A percentile compares a stretch with the other conserved stretches of the same genome.
Evolutionary conservation across 1,140 invertebrate species (phyloP).

Genomic region (Aphelinus certus): DNA sequence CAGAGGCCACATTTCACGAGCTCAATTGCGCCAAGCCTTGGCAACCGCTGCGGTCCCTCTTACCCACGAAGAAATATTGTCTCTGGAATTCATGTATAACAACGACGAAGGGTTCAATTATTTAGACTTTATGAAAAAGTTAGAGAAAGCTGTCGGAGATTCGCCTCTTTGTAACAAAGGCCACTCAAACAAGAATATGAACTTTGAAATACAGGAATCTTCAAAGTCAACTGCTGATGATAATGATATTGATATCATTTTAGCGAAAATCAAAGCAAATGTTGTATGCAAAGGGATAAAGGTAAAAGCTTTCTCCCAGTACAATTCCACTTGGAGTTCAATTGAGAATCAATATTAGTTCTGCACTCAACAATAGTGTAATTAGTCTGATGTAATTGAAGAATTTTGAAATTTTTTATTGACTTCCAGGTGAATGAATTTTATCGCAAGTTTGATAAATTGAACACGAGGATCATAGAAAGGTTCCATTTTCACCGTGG

Average conservation of each 20-base stretch:
- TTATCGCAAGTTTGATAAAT: conserved; percentile 70
- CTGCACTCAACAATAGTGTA: too few relatives aligned
- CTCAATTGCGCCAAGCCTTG: conserved; percentile 74
- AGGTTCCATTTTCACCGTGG: conserved; percentile 73
- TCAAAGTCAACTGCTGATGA: conserved; percentile 54
- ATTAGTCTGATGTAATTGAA: too few relatives aligned
- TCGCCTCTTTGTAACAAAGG: conserved; percentile 52
- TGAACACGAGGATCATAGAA: conserved; percentile 69
- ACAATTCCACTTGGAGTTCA: neutral
- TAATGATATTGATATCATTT: conserved; percentile 72
- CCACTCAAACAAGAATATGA: conserved; percentile 47
- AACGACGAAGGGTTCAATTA: conserved; percentile 79
- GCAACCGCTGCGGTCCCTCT: conserved; percentile 71
- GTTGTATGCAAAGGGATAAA: conserved; percentile 72
- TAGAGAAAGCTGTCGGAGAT: conserved; percentile 58
- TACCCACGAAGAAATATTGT: conserved; percentile 70
- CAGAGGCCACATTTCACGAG: conserved; percentile 74
- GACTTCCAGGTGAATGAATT: conserved; percentile 65
- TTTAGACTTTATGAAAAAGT: conserved; percentile 71
- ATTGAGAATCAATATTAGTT: too few relatives aligned
- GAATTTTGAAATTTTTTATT: conserved; percentile 6
- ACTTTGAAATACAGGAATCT: conserved; percentile 37
- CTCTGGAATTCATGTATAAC: conserved; percentile 73
- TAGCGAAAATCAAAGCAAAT: conserved; percentile 78
- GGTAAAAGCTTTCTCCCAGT: conserved; percentile 54